A percentile compares a stretch with the other conserved stretches of the same genome.
phyloP scores from a whole-genome alignment of 2,888 invertebrate genomes.

The Oscheius myriophilus region DNA sequence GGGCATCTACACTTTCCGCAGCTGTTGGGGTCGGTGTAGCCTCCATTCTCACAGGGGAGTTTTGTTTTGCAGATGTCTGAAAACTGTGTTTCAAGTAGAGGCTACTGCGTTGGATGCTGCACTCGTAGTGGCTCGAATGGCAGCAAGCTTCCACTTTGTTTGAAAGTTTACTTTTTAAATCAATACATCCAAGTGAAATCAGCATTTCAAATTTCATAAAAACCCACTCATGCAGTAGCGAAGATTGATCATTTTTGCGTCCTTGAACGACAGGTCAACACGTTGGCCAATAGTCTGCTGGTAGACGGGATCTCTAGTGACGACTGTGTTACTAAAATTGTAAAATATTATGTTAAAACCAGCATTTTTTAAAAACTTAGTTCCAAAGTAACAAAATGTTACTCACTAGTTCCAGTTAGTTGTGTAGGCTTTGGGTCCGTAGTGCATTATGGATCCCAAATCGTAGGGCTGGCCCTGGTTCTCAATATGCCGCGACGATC shows the following conservation, averaged over 20 bases:
- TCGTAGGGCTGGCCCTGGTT: conserved; percentile 68
- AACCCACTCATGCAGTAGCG: conserved; percentile 62
- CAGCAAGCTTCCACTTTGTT: no score
- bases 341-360: background rate
- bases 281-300: conserved; percentile 69
- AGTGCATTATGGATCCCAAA: conserved; percentile 64
- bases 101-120: no score
- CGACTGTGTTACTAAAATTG: conserved; percentile 53
- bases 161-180: no score
- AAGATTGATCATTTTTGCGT: conserved; percentile 68
- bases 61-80: conserved; percentile 46
- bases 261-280: conserved; percentile 66
- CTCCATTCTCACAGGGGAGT: conserved; percentile 63
- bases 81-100: no score
- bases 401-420: conserved; percentile 53
- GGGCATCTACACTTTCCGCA: conserved; percentile 66
- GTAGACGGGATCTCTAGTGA: conserved; percentile 58
- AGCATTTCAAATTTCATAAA: no score
- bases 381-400: no score
- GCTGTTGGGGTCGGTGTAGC: conserved; percentile 69
- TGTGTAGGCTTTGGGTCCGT: conserved; percentile 67
- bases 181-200: no score
- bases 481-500: conserved; percentile 60
- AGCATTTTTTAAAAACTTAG: no score
- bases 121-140: no score